Evolutionary conservation across 2,797 vertebrate species (phyloP), one percentile per base, ranked within the genome.

Genomic region (Chrysolophus pictus): DNA sequence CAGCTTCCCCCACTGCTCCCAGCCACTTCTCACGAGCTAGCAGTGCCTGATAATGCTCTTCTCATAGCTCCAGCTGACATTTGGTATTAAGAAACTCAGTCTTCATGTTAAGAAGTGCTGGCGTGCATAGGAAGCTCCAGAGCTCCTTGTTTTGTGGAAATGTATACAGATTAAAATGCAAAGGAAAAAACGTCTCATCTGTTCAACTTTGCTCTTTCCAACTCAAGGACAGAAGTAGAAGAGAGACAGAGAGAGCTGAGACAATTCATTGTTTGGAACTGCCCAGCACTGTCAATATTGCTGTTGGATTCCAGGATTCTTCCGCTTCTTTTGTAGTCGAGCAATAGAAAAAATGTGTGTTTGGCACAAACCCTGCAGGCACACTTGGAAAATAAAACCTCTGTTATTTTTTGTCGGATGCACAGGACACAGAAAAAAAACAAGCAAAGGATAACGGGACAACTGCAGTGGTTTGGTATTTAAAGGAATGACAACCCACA

Each of bases 381-480:
- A 59, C 55, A 16, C 51, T 90, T 65, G 71, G 68, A 91, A 95
- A 93, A 96, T 13, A 91, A 91, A 79, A 88, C 51, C 89, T 88
- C 69, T 65, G 44, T 53, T 90, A 65, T 89, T 91, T 89, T 46
- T 87, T 1, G 2, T 49, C 72, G 87, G 78, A 93, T 11, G 49
- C 46, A 87, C 80, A 88, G 87, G 80, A 88, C 33, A 33, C 19
- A 35, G 83, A 69, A 94, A 94, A 26, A 14, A 65, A 42, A 42
- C 71, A 93, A 92, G 86, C 60, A 76, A 0, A 1, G 67, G 88
- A 76, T 64, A 95, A 92, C 16, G 33, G 67, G 33, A 86, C 56
- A 69, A 23, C 58, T 84, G 19, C 13, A 81, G 51, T 1, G 2
- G 55, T 60, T 90, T 69, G 53, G 55, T 72, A 70, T 91, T 90